Evolutionary conservation across 1,140 invertebrate species (phyloP), one percentile per base, ranked within the genome.

Genomic region (Odontomachus brunneus): DNA sequence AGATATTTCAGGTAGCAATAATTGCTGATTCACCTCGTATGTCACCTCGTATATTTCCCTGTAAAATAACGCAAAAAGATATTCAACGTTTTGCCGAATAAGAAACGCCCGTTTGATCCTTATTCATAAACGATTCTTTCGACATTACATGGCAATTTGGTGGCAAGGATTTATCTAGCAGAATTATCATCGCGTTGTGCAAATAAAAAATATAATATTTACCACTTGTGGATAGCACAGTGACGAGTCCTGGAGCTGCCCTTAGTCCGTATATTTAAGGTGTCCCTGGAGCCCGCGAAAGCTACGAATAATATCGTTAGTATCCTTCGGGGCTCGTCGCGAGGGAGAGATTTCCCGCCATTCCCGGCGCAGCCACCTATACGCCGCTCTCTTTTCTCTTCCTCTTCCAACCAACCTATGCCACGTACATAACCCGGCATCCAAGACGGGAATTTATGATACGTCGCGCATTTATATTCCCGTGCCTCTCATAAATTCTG

Each of bases 401-500:
- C 17, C 9, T 19, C 73, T 3, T 44, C n/a, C 73, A n/a, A n/a
- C n/a, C n/a, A n/a, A 22, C 7, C 33, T 60, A 5, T 12, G 19
- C n/a, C 19, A 66, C 76, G 44, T 69, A 67, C 74, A 65, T 78
- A 69, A 69, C 33, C 63, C 22, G 63, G 75, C 72, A 67, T 84
- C 63, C 85, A 48, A 72, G 57, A 86, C 44, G 22, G 71, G 26
- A 92, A 92, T 92, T 92, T 92, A 92, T 90, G 91, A 91, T 89
- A 90, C 89, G 89, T 88, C 86, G 87, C 76, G 82, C 90, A 92
- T 92, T 92, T 90, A 92, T 91, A 91, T 92, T 91, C 90, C 85
- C 83, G 78, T 74, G 63, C 57, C 82, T 81, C 60, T 85, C 89
- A 92, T 92, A 92, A 92, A 92, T 92, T 92, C 83, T 86, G 84